Evolutionary conservation across 2,888 invertebrate species (phyloP), one percentile per base, ranked within the genome.

Genomic region (Eupeodes latifasciatus): DNA sequence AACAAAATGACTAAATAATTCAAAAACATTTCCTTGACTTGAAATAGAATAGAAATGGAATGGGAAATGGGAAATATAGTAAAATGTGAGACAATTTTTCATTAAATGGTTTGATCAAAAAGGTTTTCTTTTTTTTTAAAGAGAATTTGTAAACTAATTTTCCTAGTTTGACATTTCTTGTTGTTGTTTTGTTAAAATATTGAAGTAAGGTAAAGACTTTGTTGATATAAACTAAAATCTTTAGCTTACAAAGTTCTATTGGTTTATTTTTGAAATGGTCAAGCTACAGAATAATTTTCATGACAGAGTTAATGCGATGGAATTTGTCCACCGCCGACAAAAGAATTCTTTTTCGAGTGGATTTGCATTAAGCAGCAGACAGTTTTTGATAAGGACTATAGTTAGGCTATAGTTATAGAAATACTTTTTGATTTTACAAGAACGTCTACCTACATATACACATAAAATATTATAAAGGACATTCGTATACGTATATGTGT

Each of bases 161-260:
- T 51, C 67, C 9, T 55, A 69, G 36, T 61, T 59, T 10, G 57
- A 40, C 9, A 40, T n/a, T 69, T 49, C 36, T 51, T 12, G 34
- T 66, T 40, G 12, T 6, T 49, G 11, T 66, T 66, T 51, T n/a
- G 55, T 19, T 64, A n/a, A 44, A 57, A 19, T 12, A n/a, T 16
- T n/a, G 61, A 51, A n/a, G 4, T 40, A 36, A 72, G n/a, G 1
- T 10, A 62, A 12, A 12, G 27, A 47, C 1, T 14, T 40, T 7
- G 44, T 66, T 71, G 72, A 79, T 79, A 79, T 74, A 53, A 83
- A 83, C 74, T 74, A 67, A 67, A 53, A 61, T 74, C 16, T 66
- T 72, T 53, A 40, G 61, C n/a, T 34, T 59, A 19, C n/a, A 34
- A 36, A 40, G 36, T 14, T 59, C 36, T 36, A 27, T 27, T 27